phyloP scores from a whole-genome alignment of 2,797 vertebrate genomes.

The Falco rusticolus region DNA sequence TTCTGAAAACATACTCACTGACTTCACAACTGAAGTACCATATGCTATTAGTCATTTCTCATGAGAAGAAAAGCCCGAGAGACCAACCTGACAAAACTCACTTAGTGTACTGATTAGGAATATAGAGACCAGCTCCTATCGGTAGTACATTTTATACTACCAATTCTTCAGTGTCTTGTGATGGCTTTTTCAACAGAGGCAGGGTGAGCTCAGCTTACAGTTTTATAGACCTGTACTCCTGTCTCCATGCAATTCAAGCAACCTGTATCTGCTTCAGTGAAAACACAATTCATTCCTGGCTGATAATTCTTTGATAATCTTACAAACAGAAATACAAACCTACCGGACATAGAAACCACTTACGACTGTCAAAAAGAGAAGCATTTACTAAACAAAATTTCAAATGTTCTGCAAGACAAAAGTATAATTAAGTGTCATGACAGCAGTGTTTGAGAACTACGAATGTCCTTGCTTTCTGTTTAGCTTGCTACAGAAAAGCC shows the following conservation, averaged over 20 bases:
- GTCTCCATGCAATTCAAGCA: not conserved
- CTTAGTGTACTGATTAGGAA: slow-evolving; percentile 32
- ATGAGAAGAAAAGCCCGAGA: slow-evolving; percentile 47
- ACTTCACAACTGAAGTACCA: slow-evolving; percentile 21
- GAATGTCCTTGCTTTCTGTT: not conserved
- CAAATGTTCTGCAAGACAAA: not conserved
- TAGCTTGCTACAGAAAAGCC: not conserved
- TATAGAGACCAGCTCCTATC: slow-evolving; percentile 7
- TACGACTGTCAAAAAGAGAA: not conserved
- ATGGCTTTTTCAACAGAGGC: slow-evolving; percentile 6
- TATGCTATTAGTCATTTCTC: slow-evolving; percentile 53
- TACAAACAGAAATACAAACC: not conserved
- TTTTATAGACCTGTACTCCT: not conserved
- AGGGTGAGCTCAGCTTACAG: not conserved
- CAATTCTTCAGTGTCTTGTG: not conserved
- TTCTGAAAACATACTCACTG: slow-evolving; percentile 33
- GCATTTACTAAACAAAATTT: not conserved
- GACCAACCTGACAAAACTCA: slow-evolving; percentile 67
- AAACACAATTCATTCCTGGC: not conserved
- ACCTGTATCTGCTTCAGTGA: not conserved
- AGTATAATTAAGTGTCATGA: not conserved
- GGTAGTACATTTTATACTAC: not conserved
- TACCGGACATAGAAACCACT: not conserved
- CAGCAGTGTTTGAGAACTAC: not conserved
- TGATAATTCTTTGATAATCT: not conserved